Base-by-base conservation (phyloP, 2,888 invertebrate species). In the Polymixis flavicincta region DNA sequence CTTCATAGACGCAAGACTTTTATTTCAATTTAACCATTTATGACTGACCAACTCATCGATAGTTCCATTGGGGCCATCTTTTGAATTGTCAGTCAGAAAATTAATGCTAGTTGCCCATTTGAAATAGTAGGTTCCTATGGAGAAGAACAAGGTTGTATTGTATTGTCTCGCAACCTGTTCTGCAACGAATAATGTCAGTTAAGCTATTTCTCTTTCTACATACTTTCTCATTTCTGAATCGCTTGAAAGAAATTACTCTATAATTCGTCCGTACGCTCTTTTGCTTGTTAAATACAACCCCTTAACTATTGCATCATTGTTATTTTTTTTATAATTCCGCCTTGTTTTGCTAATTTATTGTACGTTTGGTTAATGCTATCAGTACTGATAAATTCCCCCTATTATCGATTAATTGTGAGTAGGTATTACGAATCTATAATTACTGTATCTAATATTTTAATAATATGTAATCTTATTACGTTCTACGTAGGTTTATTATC, bases 361-460 rank as follows among this genome's bases (percentile, higher is more conserved):
- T 13, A 0, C 14, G 11, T 17, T 37, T 19, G 1, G 17, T 57
- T 48, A 57, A 55, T 32, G 6, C 13, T 61, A 55, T 63, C 25
- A 25, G 19, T 25, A 25, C 1, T 28, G 80, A 71, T 77, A 64
- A 67, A 61, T 25, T 22, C 28, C 9, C 22, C 13, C 50, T 22
- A 17, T 28, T 65, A 73, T 65, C 28, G 42, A 65, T 60, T 72
- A 22, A 55, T 65, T 48, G 13, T 37, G 2, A 50, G 32, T 55
- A 60, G 45, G 64, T n/a, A 45, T 81, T n/a, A n/a, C 22, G 37
- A 48, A 64, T 45, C 14, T 52, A 52, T 64, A 59, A 54, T 82
- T 67, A 60, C 48, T 17, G 37, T 67, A 59, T 64, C 57, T 64
- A 67, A 64, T 67, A 42, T 60, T 73, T n/a, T 32, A 50, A 50